Conservation (phyloP, 2,888 invertebrate species). For the Corythucha ciliata region DNA sequence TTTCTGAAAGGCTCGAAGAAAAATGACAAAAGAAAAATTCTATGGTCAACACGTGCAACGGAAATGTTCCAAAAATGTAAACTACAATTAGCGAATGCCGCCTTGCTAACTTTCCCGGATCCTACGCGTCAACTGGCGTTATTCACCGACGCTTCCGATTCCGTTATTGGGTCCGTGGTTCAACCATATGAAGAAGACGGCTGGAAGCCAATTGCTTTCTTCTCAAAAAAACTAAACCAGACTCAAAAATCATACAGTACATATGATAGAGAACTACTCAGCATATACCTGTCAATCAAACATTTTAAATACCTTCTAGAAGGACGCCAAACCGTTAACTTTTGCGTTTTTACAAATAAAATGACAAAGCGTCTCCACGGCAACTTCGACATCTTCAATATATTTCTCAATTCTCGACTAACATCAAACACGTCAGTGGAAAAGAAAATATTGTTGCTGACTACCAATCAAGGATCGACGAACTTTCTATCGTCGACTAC, state of each 20-base stretch:
- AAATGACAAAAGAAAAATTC: neutral
- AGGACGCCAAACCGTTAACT: constrained; percentile 12
- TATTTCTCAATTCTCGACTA: constrained; percentile 39
- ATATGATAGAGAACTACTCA: constrained; percentile 1
- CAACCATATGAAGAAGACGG: constrained; percentile 2
- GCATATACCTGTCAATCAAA: constrained; percentile 12
- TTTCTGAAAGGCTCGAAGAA: too few relatives aligned
- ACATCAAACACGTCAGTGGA: constrained; percentile 33
- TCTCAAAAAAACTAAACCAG: constrained; percentile 10
- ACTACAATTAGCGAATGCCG: neutral
- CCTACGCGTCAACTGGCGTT: neutral
- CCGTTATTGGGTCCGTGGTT: constrained; percentile 6
- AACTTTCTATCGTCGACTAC: neutral
- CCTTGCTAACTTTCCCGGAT: constrained; percentile 6
- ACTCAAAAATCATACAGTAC: constrained; percentile 14
- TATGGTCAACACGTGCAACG: constrained; percentile 1
- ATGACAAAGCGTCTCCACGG: constrained; percentile 38
- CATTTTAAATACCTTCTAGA: constrained; percentile 13
- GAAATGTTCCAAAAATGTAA: constrained; percentile 13
- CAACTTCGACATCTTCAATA: constrained; percentile 39
- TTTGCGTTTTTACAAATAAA: constrained; percentile 24
- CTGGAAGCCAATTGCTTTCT: constrained; percentile 15
- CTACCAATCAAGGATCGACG: constrained; percentile 11
- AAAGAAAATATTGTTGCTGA: constrained; percentile 21
- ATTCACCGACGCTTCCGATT: constrained; percentile 9